A percentile compares a stretch with the other conserved stretches of the same genome.
Evolutionary conservation across 1,140 invertebrate species (phyloP).

Genomic region (Nasonia vitripennis): DNA sequence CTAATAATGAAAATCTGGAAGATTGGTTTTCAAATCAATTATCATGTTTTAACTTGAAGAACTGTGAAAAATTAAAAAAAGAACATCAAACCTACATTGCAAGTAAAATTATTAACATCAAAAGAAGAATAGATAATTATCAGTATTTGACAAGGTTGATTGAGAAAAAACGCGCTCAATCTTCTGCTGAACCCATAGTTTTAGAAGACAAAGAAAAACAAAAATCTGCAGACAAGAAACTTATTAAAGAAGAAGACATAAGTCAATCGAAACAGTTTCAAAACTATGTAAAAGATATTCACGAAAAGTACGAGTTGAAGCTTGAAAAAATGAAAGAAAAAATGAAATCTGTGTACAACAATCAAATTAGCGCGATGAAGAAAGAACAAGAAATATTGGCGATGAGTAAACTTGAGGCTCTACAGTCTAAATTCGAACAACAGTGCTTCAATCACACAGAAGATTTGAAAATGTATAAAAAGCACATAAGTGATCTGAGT

Average conservation of each 20-base stretch:
- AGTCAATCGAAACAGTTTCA: conserved; percentile 3
- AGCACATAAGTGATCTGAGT: conserved; percentile 75
- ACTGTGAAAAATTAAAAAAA: neutral
- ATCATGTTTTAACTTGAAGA: neutral
- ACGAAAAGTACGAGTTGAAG: conserved; percentile 68
- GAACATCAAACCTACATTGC: neutral
- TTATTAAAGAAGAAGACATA: conserved; percentile 3
- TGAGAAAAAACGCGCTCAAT: neutral
- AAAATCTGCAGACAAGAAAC: neutral
- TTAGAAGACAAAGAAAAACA: neutral
- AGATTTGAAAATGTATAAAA: conserved; percentile 77
- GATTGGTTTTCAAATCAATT: neutral
- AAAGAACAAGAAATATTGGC: conserved; percentile 74
- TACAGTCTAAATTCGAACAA: conserved; percentile 70
- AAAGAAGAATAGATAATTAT: conserved; percentile 38
- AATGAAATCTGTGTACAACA: conserved; percentile 71
- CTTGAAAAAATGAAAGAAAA: conserved; percentile 71
- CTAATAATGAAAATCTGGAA: neutral
- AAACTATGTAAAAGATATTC: conserved; percentile 61
- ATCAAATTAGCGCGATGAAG: conserved; percentile 72
- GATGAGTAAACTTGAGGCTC: conserved; percentile 71
- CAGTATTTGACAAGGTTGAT: neutral
- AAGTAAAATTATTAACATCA: conserved; percentile 31
- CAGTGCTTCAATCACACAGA: conserved; percentile 75
- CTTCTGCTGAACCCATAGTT: neutral